Evolutionary conservation across 2,797 vertebrate species (phyloP), one percentile per base, ranked within the genome.

Genomic region (Oophaga sylvatica): DNA sequence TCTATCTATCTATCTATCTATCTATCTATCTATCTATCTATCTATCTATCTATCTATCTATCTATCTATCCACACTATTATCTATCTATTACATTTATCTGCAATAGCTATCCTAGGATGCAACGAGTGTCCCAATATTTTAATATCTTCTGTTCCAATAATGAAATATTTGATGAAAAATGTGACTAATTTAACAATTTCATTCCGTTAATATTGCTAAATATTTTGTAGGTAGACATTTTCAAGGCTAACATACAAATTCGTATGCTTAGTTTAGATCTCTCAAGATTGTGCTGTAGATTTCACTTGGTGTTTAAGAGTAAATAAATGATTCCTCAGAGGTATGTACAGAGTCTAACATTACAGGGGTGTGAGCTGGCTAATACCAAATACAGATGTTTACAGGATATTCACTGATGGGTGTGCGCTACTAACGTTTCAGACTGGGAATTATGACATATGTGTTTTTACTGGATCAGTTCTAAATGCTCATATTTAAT

Each of bases 371-470:
- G 60, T 81, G 73, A 26, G 60, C 62, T 67, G 80, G 60, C 20
- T n/a, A 26, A 15, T 65, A 26, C 35, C 22, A 65, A 45, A 81
- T 48, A 45, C 80, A 65, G 62, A 5, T 65, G 80, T 65, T 48
- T 65, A 26, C 20, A 48, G 3, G 22, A 53, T 65, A 16, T 67
- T 48, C 45, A 65, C 41, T 65, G 3, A 48, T 48, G 60, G 80
- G 80, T 81, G 60, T 81, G 35, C 26, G 60, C 22, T 45, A 65
- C 20, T 56, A 65, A 65, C 0, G 2, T 67, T 65, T 81, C 41
- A 65, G 16, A 81, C 16, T 41, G 79, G 79, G 79, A 80, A 41
- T 80, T 48, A 48, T 81, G 80, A 81, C 80, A 53, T 81, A 81
- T 81, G 80, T 81, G 80, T 81, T 81, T 45, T 81, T 65, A 80